Conservation (phyloP, 2,797 vertebrate species). For the Percopsis omiscomaycus region DNA sequence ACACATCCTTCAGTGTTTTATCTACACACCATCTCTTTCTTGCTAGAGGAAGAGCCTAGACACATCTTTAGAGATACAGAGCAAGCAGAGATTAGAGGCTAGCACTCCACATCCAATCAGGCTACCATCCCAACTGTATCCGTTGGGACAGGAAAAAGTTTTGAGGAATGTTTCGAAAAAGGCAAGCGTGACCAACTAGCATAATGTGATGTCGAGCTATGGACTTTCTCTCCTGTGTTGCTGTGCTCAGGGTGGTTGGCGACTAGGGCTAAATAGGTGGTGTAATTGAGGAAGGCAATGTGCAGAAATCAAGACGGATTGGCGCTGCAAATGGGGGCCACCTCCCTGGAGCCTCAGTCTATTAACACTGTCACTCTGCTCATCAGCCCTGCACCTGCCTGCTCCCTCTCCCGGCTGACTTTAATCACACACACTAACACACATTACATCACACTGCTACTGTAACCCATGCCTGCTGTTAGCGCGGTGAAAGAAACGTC, state of each 20-base stretch:
- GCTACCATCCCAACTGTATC: slow-evolving; percentile 12
- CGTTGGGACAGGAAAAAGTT: slow-evolving; percentile 28
- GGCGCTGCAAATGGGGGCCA: slow-evolving; percentile 69
- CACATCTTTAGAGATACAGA: slow-evolving; percentile 63
- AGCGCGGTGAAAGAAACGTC: slow-evolving; percentile 44
- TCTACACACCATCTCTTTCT: slow-evolving; percentile 69
- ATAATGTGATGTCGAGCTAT: too few species aligned
- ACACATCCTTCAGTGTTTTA: slow-evolving; percentile 71
- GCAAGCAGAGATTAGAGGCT: slow-evolving; percentile 55
- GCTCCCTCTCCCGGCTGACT: slow-evolving; percentile 65
- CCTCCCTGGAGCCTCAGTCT: slow-evolving; percentile 76
- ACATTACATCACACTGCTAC: slow-evolving; percentile 73
- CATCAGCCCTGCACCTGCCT: slow-evolving; percentile 79
- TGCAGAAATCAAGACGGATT: slow-evolving; percentile 81
- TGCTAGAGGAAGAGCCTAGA: slow-evolving; percentile 50
- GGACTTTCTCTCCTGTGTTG: background rate
- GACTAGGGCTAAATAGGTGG: slow-evolving; percentile 72
- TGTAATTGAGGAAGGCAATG: slow-evolving; percentile 80
- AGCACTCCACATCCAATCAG: slow-evolving; percentile 52
- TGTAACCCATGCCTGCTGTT: slow-evolving; percentile 67
- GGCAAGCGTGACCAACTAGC: slow-evolving; percentile 16
- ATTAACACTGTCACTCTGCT: slow-evolving; percentile 82
- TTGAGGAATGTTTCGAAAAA: slow-evolving; percentile 25
- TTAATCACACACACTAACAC: slow-evolving; percentile 77
- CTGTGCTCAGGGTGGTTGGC: slow-evolving; percentile 38